Evolutionary conservation across 2,113 vertebrate species (phyloP).

Genomic region (Cnemophilus loriae): DNA sequence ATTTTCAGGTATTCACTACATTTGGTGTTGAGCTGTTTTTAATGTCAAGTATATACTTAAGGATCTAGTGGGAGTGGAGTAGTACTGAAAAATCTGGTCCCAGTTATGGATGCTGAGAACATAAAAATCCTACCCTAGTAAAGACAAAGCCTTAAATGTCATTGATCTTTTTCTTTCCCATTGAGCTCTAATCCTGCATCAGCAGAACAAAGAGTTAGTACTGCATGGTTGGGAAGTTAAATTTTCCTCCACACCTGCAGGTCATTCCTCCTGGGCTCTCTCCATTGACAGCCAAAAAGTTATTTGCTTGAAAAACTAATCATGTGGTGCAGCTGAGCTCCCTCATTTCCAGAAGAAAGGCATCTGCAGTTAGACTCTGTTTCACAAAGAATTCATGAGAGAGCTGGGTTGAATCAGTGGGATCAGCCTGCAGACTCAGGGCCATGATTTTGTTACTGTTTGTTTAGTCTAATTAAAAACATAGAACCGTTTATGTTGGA

Average conservation of each 20-base stretch:
- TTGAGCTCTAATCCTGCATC: constrained; percentile 54
- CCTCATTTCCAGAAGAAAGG: constrained; percentile 34
- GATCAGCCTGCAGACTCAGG: constrained; percentile 22
- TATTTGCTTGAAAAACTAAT: constrained; percentile 61
- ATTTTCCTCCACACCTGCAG: constrained; percentile 58
- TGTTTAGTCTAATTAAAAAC: constrained; percentile 47
- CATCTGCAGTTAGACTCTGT: constrained; percentile 9
- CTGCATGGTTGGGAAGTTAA: constrained; percentile 44
- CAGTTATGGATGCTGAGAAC: constrained; percentile 45
- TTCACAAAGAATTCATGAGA: constrained; percentile 31
- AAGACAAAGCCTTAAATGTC: constrained; percentile 46
- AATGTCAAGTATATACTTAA: background rate
- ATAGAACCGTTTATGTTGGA: background rate
- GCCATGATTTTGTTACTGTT: constrained; percentile 14
- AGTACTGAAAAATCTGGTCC: constrained; percentile 45
- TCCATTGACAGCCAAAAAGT: constrained; percentile 38
- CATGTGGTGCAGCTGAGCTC: constrained; percentile 50
- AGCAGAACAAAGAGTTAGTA: constrained; percentile 55
- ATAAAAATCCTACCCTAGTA: constrained; percentile 26
- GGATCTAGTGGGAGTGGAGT: background rate
- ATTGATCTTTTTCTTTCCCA: constrained; percentile 58
- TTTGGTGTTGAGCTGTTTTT: background rate
- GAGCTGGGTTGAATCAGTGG: constrained; percentile 26
- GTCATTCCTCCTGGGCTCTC: constrained; percentile 45
- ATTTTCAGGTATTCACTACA: constrained; percentile 13